Conservation (phyloP, 2,888 invertebrate species). For the Steromphala cineraria region DNA sequence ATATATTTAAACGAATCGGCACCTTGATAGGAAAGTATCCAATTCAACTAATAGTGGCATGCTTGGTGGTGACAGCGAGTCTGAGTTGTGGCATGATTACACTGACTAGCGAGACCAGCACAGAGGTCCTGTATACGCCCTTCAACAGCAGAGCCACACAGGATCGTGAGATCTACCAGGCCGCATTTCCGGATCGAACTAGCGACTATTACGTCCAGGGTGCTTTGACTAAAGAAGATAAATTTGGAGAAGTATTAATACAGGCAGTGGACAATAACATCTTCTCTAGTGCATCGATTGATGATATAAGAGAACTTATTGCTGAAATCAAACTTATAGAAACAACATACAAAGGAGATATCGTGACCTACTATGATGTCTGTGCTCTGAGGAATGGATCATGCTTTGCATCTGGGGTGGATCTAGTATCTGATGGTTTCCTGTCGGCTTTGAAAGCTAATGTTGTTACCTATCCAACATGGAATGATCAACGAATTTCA, state of each 20-base stretch:
- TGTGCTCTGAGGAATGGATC: conserved; percentile 21
- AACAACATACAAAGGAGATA: not conserved
- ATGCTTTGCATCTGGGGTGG: conserved; percentile 21
- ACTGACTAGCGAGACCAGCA: conserved; percentile 39
- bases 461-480: conserved; percentile 33
- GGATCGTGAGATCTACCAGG: conserved; percentile 34
- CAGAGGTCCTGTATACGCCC: conserved; percentile 47
- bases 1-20: conserved; percentile 30
- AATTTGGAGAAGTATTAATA: not conserved
- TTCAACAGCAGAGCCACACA: conserved; percentile 42
- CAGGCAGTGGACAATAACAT: not conserved
- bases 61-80: conserved; percentile 25
- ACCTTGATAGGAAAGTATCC: conserved; percentile 39
- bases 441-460: not conserved
- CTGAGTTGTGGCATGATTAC: conserved; percentile 30
- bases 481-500: not conserved
- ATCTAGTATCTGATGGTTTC: conserved; percentile 5
- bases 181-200: conserved; percentile 31
- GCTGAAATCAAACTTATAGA: not conserved
- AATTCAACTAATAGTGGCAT: conserved; percentile 30
- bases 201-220: conserved; percentile 27
- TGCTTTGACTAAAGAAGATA: conserved; percentile 21
- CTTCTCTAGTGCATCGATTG: not conserved
- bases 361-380: conserved; percentile 22
- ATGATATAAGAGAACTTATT: not conserved